phyloP scores from a whole-genome alignment of 1,140 invertebrate genomes.

The Nebria ingens region DNA sequence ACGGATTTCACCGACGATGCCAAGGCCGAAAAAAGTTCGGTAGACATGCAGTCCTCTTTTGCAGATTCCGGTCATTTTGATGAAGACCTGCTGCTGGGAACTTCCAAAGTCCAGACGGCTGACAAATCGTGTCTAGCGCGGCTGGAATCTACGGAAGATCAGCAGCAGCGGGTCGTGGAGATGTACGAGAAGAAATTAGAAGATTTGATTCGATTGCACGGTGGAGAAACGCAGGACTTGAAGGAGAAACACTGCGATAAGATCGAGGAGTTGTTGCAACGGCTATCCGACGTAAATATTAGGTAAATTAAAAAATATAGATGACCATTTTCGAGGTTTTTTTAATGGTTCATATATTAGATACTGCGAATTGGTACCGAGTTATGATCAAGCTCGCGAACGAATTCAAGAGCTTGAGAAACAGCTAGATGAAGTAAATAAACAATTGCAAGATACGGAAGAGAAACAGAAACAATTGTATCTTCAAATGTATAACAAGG shows the following conservation, averaged over 20 bases:
- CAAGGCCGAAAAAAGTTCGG: slow-evolving; percentile 18
- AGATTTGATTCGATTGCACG: slow-evolving; percentile 55
- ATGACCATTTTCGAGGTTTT: slow-evolving; percentile 17
- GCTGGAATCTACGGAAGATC: slow-evolving; percentile 45
- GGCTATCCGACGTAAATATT: slow-evolving; percentile 66
- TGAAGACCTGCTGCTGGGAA: slow-evolving; percentile 57
- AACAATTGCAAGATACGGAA: slow-evolving; percentile 58
- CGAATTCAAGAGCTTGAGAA: slow-evolving; percentile 53
- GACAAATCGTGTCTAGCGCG: slow-evolving; percentile 37
- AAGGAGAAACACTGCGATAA: slow-evolving; percentile 71
- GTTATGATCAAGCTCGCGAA: slow-evolving; percentile 55
- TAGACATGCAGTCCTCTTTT: slow-evolving; percentile 56
- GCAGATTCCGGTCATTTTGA: slow-evolving; percentile 80
- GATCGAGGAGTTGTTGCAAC: slow-evolving; percentile 62
- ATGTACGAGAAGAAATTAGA: slow-evolving; percentile 58
- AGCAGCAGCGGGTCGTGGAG: slow-evolving; percentile 52
- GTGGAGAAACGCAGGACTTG: slow-evolving; percentile 56
- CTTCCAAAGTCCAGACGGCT: slow-evolving; percentile 52
- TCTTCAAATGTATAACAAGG: slow-evolving; percentile 73
- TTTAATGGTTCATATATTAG: slow-evolving; percentile 27
- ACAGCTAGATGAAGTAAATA: slow-evolving; percentile 55
- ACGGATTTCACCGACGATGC: slow-evolving; percentile 12
- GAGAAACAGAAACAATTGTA: slow-evolving; percentile 65
- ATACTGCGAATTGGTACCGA: slow-evolving; percentile 57
- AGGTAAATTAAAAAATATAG: slow-evolving; percentile 36